These are phyloP conservation scores for Phyllostomus discolor DNA, from an alignment of 2,113 vertebrate genomes.

Conservation along the genomic window DNA sequence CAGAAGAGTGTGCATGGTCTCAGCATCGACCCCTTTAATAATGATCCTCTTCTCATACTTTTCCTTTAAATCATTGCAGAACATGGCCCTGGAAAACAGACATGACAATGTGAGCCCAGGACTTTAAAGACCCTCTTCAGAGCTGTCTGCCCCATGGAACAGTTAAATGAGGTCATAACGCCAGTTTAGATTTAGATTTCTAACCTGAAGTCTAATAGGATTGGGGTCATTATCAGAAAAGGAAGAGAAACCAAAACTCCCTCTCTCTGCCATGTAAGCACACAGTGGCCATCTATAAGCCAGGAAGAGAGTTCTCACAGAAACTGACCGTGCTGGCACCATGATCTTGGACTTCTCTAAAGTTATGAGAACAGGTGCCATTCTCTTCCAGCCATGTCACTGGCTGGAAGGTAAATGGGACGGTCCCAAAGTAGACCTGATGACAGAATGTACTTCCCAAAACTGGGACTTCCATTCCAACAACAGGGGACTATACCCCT, in stretches of 20 bases:
- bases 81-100: conserved; percentile 92
- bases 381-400: background rate
- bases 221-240: background rate
- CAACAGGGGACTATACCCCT: background rate
- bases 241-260: background rate
- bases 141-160: background rate
- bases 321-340: background rate
- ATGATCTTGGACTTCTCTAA: background rate
- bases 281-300: no score
- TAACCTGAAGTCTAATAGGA: no score
- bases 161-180: no score
- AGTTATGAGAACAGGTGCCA: background rate
- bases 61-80: conserved; percentile 95
- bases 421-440: background rate
- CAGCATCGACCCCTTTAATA: conserved; percentile 92
- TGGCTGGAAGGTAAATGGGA: background rate
- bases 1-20: conserved; percentile 91
- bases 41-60: conserved; percentile 92
- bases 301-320: background rate
- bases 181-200: no score
- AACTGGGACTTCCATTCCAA: background rate
- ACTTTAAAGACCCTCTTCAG: background rate
- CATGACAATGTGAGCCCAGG: background rate
- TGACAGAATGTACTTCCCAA: background rate
- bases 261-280: background rate